Evolutionary conservation across 2,797 vertebrate genomes (phyloP), one percentile per base, ranked within the genome.

Genomic region (Acipenser ruthenus): DNA sequence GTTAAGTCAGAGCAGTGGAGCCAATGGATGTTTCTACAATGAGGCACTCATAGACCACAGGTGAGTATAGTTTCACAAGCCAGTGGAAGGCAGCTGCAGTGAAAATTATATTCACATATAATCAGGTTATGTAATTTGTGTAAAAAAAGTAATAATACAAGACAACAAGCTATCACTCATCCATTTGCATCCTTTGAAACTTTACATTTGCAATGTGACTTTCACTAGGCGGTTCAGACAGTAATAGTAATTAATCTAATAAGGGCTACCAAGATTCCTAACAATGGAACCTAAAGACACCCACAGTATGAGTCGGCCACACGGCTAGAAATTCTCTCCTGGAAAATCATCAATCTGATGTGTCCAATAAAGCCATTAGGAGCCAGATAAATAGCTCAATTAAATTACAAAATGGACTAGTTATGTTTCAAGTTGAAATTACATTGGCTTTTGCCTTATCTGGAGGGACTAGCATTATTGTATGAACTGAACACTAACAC

Each of bases 301-400:
- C 87, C 80, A 85, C 80, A 84, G 87, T 80, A 86, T 77, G 81
- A 87, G 86, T 90, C 89, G 87, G 82, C 78, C 85, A 81, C 81
- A 81, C 86, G 85, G 84, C 89, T 89, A 86, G 90, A 87, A 78
- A 83, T 86, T 83, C 79, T 86, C 76, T 79, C 86, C 82, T 84
- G 75, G 79, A 77, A 86, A 81, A 82, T 76, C 82, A 92, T 93
- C 88, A 83, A 86, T 93, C 92, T 91, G 87, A 80, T 80, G 84
- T 86, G 90, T 88, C 89, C 76, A 82, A 88, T 83, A 89, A 87
- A 87, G 82, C 84, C 84, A 89, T 94, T 95, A 89, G 84, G 87
- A 91, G 88, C 82, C 80, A 93, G 92, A 93, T 87, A 89, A 90
- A 93, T 87, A 90, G 90, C 90, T 92, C 91, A 91, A 91, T 94